Evolutionary conservation across 2,113 vertebrate species (phyloP).

Genomic region (Hydropotes inermis): DNA sequence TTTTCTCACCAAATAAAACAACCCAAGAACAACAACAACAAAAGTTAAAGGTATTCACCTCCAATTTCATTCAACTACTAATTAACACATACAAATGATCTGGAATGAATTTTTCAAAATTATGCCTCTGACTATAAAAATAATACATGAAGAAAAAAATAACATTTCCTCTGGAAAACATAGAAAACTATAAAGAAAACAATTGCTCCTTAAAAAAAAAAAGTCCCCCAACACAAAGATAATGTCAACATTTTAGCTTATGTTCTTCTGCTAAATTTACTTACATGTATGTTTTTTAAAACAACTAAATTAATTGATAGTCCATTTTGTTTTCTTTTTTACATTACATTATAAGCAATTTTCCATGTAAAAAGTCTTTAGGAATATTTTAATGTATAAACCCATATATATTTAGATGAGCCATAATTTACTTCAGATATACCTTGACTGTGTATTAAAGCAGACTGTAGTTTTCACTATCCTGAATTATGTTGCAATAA

Average conservation of each 20-base stretch:
- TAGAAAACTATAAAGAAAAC: conserved; percentile 28
- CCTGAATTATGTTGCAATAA: conserved; percentile 6
- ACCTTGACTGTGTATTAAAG: neutral
- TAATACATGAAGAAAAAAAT: neutral
- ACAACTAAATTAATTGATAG: neutral
- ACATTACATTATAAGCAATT: neutral
- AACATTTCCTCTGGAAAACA: neutral
- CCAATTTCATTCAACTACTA: neutral
- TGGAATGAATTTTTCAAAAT: neutral
- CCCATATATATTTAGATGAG: neutral
- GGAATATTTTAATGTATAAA: conserved; percentile 28
- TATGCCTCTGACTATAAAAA: conserved; percentile 4
- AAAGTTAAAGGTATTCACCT: neutral
- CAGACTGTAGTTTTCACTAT: conserved; percentile 4
- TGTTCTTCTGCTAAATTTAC: conserved; percentile 18
- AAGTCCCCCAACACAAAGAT: neutral
- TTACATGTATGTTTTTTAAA: neutral
- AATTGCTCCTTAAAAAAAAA: neutral
- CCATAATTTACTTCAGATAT: conserved; percentile 39
- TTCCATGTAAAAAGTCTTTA: conserved; percentile 37
- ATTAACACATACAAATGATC: conserved; percentile 16
- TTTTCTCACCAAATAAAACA: conserved; percentile 4
- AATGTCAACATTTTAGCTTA: neutral
- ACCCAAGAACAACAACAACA: neutral
- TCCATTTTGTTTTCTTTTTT: conserved; percentile 23